Percentiles rank a stretch among this genome's conserved stretches.
Evolutionary conservation across 64 coral and sea anemone genomes (phyloP).

Genomic region (Porites lutea): DNA sequence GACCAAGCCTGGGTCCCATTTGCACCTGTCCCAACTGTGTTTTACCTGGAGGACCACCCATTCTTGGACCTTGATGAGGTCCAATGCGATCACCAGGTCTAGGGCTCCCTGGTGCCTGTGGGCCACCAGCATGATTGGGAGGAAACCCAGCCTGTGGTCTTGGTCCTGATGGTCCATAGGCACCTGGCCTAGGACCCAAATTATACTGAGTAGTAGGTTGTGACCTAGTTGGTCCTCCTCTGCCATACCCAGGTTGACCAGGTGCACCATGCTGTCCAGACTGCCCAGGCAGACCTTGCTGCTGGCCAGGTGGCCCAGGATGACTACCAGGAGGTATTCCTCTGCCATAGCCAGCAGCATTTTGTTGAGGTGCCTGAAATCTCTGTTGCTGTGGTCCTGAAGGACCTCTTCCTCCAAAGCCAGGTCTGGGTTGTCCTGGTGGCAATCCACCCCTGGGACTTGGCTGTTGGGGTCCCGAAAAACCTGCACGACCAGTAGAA

Average conservation of each 20-base stretch:
- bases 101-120: conserved; percentile 25
- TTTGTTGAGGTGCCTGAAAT: conserved; percentile 56
- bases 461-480: conserved; percentile 39
- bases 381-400: conserved; percentile 57
- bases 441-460: conserved; percentile 40
- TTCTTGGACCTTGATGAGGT: conserved; percentile 16
- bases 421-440: conserved; percentile 56
- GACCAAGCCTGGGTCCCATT: neutral
- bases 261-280: conserved; percentile 44
- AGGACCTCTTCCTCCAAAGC: conserved; percentile 45
- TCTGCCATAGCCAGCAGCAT: conserved; percentile 49
- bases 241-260: conserved; percentile 34
- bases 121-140: conserved; percentile 28
- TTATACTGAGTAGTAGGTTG: conserved; percentile 53
- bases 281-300: conserved; percentile 44
- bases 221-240: conserved; percentile 45
- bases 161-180: conserved; percentile 2
- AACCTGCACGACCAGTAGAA: conserved; percentile 38
- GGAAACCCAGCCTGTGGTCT: conserved; percentile 22
- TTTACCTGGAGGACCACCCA: conserved; percentile 8
- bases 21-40: neutral
- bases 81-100: conserved; percentile 39
- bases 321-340: conserved; percentile 55
- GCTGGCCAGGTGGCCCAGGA: conserved; percentile 12
- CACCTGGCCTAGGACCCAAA: conserved; percentile 30